Conservation (phyloP, 2,888 invertebrate genomes). For the Nematopogon swammerdamellus region DNA sequence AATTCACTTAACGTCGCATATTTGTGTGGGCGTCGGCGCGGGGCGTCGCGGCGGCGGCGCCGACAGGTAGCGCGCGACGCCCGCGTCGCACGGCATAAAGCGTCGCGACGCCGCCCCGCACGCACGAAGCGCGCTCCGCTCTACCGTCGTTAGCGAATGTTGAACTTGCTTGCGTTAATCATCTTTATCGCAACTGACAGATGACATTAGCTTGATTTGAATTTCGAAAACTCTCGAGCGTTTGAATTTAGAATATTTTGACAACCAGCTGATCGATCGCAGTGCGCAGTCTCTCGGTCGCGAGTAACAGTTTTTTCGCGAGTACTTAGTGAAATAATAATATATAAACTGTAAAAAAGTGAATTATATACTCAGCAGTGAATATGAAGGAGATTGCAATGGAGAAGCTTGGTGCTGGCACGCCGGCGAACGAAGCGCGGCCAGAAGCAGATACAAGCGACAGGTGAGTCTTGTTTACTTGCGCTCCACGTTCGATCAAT, state of each 20-base stretch:
- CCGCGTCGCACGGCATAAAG: background rate
- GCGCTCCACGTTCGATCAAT: too few species aligned
- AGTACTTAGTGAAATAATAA: too few species aligned
- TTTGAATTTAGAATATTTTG: too few species aligned
- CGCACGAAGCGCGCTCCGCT: background rate
- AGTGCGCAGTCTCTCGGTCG: too few species aligned
- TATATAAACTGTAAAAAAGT: too few species aligned
- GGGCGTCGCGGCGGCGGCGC: background rate
- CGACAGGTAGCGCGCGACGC: background rate
- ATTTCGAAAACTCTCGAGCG: too few species aligned
- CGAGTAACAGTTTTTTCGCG: too few species aligned
- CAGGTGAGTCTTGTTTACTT: too few species aligned
- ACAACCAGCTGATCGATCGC: too few species aligned
- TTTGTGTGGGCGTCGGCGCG: background rate
- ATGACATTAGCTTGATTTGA: too few species aligned
- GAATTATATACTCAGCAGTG: too few species aligned
- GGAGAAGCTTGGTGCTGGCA: background rate
- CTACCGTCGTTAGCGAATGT: background rate
- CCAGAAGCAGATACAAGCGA: background rate
- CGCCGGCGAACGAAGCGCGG: background rate
- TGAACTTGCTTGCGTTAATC: background rate
- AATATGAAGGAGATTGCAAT: background rate
- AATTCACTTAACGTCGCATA: background rate
- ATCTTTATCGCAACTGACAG: background rate
- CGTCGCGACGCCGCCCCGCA: background rate